Evolutionary conservation across 2,797 vertebrate genomes (phyloP).

Genomic region (Danio albolineatus): DNA sequence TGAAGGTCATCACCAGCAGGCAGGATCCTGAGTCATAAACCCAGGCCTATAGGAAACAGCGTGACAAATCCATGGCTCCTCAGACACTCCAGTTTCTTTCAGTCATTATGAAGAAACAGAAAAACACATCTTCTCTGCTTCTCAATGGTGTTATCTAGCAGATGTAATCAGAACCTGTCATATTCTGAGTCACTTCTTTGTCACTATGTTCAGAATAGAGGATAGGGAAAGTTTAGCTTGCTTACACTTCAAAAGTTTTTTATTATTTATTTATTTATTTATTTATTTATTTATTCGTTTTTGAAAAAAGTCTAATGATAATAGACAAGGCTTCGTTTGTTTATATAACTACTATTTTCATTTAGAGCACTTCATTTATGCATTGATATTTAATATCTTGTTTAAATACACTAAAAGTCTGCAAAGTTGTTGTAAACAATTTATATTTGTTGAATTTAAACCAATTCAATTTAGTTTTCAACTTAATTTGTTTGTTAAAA

Average conservation of each 20-base stretch:
- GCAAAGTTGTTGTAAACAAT: no score
- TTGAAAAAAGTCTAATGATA: no score
- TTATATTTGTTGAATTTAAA: no score
- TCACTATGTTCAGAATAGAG: not conserved
- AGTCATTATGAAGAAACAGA: not conserved
- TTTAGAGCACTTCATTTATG: no score
- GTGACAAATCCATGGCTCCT: not conserved
- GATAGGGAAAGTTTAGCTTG: not conserved
- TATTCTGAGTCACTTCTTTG: not conserved
- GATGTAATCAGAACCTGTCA: not conserved
- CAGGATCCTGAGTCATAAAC: conserved; percentile 7
- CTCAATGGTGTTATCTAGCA: not conserved
- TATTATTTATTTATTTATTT: no score
- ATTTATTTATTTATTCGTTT: no score
- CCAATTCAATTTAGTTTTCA: no score
- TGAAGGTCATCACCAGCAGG: not conserved
- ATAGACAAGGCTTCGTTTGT: no score
- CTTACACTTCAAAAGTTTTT: not conserved
- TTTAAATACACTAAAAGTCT: no score
- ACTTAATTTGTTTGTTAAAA: no score
- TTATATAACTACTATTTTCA: no score
- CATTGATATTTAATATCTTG: no score
- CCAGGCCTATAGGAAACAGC: not conserved
- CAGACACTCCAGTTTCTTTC: not conserved
- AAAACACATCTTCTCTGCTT: not conserved